Base-by-base conservation (phyloP, 92 coral and sea anemone genomes). In the Parazoanthus darwini region DNA sequence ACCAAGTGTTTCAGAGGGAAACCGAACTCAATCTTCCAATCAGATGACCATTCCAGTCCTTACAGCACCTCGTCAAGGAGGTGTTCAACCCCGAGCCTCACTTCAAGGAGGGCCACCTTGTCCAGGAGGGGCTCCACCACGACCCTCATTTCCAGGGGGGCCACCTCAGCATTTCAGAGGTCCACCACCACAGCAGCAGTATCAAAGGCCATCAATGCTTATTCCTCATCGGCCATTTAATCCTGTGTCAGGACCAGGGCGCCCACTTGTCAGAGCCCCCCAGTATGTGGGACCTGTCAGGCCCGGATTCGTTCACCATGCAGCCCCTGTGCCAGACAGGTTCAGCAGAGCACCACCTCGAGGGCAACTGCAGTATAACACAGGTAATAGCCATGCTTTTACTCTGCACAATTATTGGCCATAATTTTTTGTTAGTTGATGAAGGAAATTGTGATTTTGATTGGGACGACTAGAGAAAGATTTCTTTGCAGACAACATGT, bases 251-350 rank as follows among this genome's bases (percentile, higher is more conserved):
- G 87, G 74, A 20, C 87, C 66, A 42, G 87, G 87, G 29, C 87
- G 37, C 56, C 66, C 78, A 25, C 78, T 71, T 44, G 79, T 74
- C 2, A 84, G 87, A 18, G 78, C 87, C 9, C 79, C 66, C 2
- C 87, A 84, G 33, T 84, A 84, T 71, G 87, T 84, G 67, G 87
- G 87, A 8, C 79, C 87, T 25, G 79, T 84, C 13, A 29, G 87
- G 33, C 87, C 87, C 72, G 87, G 87, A 25, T 84, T 84, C 46
- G 66, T 84, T 7, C 87, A 48, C 5, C 87, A 84, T 48, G 63
- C 66, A 3, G 78, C 87, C 11, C 65, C 87, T 25, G 29, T 22
- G 6, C 87, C 79, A 26, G 50, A 50, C 44, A 73, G 87, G 46
- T 84, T 84, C 46, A 25, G 43, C 22, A 36, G 87, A 43, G 43